A percentile compares a stretch with the other conserved stretches of the same genome.
Conservation (phyloP, 2,797 vertebrate species). For the Spinus pinus region DNA sequence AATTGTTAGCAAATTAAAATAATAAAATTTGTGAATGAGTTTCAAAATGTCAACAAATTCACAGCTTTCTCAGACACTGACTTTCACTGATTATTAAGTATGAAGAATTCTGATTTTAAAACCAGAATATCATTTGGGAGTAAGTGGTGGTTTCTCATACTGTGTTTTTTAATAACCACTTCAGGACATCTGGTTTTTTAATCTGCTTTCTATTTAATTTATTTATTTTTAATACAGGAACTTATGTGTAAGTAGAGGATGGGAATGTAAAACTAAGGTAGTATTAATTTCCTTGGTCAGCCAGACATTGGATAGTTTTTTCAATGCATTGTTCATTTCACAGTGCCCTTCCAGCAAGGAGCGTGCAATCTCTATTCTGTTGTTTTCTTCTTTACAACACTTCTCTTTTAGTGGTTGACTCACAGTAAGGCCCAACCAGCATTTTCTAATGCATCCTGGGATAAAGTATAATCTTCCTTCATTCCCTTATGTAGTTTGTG, state of each 20-base stretch:
- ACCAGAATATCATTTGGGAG: not conserved
- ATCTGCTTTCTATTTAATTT: not conserved
- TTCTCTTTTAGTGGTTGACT: not conserved
- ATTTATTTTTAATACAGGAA: not conserved
- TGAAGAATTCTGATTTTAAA: not conserved
- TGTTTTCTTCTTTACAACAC: not conserved
- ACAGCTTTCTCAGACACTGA: not conserved
- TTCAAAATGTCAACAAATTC: not conserved
- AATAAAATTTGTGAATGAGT: not conserved
- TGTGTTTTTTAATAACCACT: not conserved
- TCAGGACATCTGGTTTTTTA: not conserved
- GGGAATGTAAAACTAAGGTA: not conserved
- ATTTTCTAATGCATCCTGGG: not conserved
- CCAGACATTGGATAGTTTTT: not conserved
- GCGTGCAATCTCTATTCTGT: not conserved
- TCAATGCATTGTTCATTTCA: not conserved
- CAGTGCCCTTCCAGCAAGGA: not conserved
- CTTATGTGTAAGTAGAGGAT: not conserved
- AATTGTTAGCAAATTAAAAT: not conserved
- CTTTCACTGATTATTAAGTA: not conserved
- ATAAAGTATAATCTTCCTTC: not conserved
- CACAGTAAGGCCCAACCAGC: not conserved
- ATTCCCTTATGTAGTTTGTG: not conserved
- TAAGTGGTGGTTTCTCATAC: not conserved
- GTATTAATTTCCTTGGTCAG: not conserved